Base-by-base conservation (phyloP, 2,797 vertebrate species). In the Gorsachius magnificus region DNA sequence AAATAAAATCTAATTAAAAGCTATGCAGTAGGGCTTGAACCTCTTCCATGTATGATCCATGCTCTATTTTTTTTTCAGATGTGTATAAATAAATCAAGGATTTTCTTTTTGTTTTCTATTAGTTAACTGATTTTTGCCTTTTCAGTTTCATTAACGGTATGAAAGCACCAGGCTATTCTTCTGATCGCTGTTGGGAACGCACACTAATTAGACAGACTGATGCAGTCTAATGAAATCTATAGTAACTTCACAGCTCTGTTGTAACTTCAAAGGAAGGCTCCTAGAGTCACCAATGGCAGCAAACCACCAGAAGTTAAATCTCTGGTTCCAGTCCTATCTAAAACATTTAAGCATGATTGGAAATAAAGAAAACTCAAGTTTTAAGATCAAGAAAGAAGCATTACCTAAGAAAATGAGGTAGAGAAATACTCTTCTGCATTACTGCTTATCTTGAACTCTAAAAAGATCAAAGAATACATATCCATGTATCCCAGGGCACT, bases 1-100 rank as follows among this genome's bases (percentile, higher is more conserved):
- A 77, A 86, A 91, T 35, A 93, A 85, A 74, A 83, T 46, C 18
- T 75, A 93, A 90, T 89, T 81, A 93, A 94, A 89, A 95, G 17
- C 33, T 78, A 54, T 57, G 25, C 12, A 81, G 54, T 36, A 81
- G 54, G 29, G 17, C 28, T 74, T 83, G 64, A 83, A 77, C 12
- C 7, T 80, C 60, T 50, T 80, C 45, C 9, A 70, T 41, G 53
- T 74, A 80, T 41, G 35, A 87, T 51, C 20, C 8, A 50, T 0
- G 1, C 3, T 69, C 4, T 45, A 11, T 41, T 6, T 29, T 38
- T 66, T 48, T 53, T 77, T 22, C 31, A 75, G 25, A 83, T 56
- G 33, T 43, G n/a, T 25, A 57, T 48, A 63, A 89, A 83, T 38
- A 92, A 92, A 65, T 28, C 12, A 90, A 76, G 18, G 14, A 45